Evolutionary conservation across 2,797 vertebrate species (phyloP).

Genomic region (Heliangelus exortis): DNA sequence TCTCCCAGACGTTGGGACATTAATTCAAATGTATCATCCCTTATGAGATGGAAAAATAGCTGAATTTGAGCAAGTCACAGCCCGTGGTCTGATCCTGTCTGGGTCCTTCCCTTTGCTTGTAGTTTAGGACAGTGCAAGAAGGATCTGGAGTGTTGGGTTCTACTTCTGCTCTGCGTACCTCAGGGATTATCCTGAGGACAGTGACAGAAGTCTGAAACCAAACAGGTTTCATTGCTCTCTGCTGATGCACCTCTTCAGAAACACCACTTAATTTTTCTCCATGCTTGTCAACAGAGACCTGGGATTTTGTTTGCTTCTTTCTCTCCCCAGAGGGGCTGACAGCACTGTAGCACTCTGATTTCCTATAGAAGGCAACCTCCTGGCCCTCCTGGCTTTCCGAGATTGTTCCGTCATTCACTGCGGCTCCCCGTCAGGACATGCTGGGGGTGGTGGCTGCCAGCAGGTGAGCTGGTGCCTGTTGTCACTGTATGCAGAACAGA

Average conservation of each 20-base stretch:
- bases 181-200: background rate
- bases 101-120: background rate
- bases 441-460: background rate
- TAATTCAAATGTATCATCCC: background rate
- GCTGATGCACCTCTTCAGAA: background rate
- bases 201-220: background rate
- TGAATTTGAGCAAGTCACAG: background rate
- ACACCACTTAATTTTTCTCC: background rate
- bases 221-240: background rate
- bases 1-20: background rate
- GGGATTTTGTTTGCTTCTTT: background rate
- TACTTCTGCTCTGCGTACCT: fast-evolving
- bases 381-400: fast-evolving
- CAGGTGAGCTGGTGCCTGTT: background rate
- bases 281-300: background rate
- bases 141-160: background rate
- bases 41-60: background rate
- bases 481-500: background rate
- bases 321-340: background rate
- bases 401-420: background rate
- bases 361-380: background rate
- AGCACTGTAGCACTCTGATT: background rate
- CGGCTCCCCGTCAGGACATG: fast-evolving
- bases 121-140: background rate
- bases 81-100: background rate